Percentiles rank a stretch among this genome's conserved stretches.
Evolutionary conservation across 1,140 invertebrate genomes (phyloP).

Genomic region (Drosophila paulistorum): DNA sequence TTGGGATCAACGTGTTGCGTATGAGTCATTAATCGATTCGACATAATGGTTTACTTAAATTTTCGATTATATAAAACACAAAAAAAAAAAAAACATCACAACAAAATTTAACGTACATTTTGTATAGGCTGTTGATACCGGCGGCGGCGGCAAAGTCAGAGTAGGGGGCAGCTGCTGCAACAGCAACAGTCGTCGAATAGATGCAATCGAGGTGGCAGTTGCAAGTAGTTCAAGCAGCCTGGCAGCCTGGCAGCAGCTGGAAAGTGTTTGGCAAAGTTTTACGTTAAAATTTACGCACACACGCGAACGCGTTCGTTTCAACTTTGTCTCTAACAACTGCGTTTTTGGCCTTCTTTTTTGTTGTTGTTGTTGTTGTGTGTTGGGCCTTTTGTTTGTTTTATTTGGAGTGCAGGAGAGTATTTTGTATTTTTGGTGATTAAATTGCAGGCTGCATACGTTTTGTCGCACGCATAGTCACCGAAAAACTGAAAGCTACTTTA

Average conservation of each 20-base stretch:
- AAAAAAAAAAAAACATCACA: too few relatives aligned
- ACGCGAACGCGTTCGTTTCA: slow-evolving; percentile 47
- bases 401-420: background rate
- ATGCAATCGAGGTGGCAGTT: background rate
- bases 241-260: slow-evolving; percentile 6
- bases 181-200: background rate
- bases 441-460: slow-evolving; percentile 60
- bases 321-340: slow-evolving; percentile 27
- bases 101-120: slow-evolving; percentile 49
- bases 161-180: background rate
- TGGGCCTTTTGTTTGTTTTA: background rate
- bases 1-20: slow-evolving; percentile 29
- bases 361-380: background rate
- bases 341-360: background rate
- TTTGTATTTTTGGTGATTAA: slow-evolving; percentile 47
- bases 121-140: background rate
- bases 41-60: slow-evolving; percentile 36
- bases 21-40: slow-evolving; percentile 62
- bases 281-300: slow-evolving; percentile 18
- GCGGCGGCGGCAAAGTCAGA: background rate
- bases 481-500: slow-evolving; percentile 75
- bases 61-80: slow-evolving; percentile 18
- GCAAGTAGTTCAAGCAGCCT: too few relatives aligned
- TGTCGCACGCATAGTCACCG: slow-evolving; percentile 77
- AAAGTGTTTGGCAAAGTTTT: slow-evolving; percentile 7